Percentiles rank a stretch among this genome's conserved stretches.
phyloP scores from a whole-genome alignment of 2,797 vertebrate genomes.

The Picus viridis region DNA sequence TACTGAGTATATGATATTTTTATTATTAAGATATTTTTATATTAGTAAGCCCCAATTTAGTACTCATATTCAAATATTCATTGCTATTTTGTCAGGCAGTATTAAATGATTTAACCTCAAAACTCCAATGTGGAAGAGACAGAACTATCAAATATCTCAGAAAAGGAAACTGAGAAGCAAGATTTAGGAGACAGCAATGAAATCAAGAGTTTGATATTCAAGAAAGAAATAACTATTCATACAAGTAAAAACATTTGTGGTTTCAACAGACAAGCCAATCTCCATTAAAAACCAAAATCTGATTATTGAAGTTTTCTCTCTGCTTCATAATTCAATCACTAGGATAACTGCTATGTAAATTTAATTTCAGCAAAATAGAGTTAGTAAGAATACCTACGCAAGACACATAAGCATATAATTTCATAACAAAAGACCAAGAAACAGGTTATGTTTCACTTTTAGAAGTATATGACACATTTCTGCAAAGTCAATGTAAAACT shows the following conservation, averaged over 20 bases:
- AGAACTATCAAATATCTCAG: background rate
- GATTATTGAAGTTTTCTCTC: constrained; percentile 19
- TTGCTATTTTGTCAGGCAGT: background rate
- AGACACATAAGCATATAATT: background rate
- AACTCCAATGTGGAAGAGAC: background rate
- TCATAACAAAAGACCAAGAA: background rate
- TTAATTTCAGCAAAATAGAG: constrained; percentile 38
- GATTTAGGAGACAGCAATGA: background rate
- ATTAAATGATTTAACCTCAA: constrained; percentile 19
- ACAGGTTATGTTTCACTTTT: background rate
- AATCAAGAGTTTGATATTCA: background rate
- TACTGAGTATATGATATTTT: background rate
- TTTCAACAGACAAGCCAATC: background rate
- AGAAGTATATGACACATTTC: background rate
- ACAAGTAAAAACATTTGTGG: background rate
- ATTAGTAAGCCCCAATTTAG: background rate
- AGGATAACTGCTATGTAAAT: constrained; percentile 9
- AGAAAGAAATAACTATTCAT: background rate
- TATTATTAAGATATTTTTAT: background rate
- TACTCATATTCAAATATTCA: background rate
- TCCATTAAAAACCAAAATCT: constrained; percentile 14
- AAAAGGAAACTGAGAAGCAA: background rate
- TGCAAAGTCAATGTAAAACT: constrained; percentile 18
- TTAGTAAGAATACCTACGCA: background rate
- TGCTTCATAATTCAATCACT: constrained; percentile 11